Base-by-base conservation (phyloP, 2,888 invertebrate genomes). In the Mesorhabditis belari region DNA sequence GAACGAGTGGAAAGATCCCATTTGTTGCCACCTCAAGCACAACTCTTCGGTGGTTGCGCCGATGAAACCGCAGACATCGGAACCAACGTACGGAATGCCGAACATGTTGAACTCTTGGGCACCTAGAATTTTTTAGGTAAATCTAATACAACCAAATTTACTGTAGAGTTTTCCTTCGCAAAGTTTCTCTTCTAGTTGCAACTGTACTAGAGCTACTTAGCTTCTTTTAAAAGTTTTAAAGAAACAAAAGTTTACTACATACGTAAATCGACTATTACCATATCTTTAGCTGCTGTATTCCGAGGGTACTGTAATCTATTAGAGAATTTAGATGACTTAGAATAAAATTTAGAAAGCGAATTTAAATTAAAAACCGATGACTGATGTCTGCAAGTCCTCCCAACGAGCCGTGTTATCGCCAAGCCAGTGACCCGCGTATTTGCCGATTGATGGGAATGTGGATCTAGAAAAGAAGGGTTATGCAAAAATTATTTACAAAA, bases 331-430 rank as follows among this genome's bases (percentile, higher is more conserved):
- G n/a, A n/a, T n/a, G n/a, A n/a, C n/a, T n/a, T n/a, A n/a, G n/a
- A n/a, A n/a, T n/a, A n/a, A n/a, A n/a, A n/a, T n/a, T n/a, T n/a
- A n/a, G n/a, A n/a, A n/a, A n/a, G n/a, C n/a, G n/a, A n/a, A n/a
- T n/a, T n/a, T n/a, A 67, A 35, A 35, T 17, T 9, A n/a, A 9
- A 35, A 35, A 35, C 44, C 77, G 28, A 77, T 75, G 21, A 77
- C 67, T 0, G 73, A 68, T 17, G 71, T 70, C 35, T 70, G 84
- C 86, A 91, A 85, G 77, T 90, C 89, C 61, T 87, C 85, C 90
- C 90, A 91, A 50, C 85, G 83, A 49, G 90, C 89, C 68, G 81
- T 83, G 65, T 89, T 86, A 82, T 91, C 91, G 0, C 91, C 91
- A 71, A 89, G 88, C 91, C 91, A 91, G 81, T 90, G 90, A 0